Base-by-base conservation (phyloP, 2,888 invertebrate species). In the Drosophila anomalata region DNA sequence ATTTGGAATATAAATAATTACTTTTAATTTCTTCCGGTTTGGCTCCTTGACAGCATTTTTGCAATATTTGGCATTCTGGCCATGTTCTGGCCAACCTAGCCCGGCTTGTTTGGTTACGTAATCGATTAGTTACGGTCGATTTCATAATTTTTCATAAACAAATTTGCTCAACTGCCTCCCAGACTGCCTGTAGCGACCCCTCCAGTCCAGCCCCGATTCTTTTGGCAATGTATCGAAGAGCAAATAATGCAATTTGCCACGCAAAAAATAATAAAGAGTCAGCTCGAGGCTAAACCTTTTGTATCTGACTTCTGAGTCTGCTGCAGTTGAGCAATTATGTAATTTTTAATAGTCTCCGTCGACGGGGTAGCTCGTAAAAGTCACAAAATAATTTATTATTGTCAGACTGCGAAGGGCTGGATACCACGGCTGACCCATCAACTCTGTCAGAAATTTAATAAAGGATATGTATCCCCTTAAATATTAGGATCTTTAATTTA, bases 251-350 rank as follows among this genome's bases (percentile, higher is more conserved):
- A 85, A 80, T 80, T 80, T 75, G 82, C 66, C 68, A 80, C 82
- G 79, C 72, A 73, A 57, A 62, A 66, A 61, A 57, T 12, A n/a
- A n/a, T 36, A 36, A 36, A 36, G 36, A 36, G 36, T 36, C 7
- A 14, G 7, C 7, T 14, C 2, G 46, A 31, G 48, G 47, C 24
- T 48, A 63, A 42, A 46, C 33, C 62, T 69, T 59, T 59, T 70
- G 79, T 74, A 61, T 65, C 47, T 54, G 68, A 33, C 53, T 61
- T 66, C 66, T 46, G 65, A 11, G 29, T 65, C 22, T 12, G 56
- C 78, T 74, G 85, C 80, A 82, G 68, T 77, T 82, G 65, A 85
- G 83, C 83, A 81, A 85, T 81, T 81, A 75, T 82, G 86, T 81
- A 82, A 85, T 85, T 82, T 82, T 81, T 82, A 81, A 85, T 79